Percentiles rank a stretch among this genome's conserved stretches.
Conservation (phyloP, 2,113 vertebrate species). For the Galbula dea region DNA sequence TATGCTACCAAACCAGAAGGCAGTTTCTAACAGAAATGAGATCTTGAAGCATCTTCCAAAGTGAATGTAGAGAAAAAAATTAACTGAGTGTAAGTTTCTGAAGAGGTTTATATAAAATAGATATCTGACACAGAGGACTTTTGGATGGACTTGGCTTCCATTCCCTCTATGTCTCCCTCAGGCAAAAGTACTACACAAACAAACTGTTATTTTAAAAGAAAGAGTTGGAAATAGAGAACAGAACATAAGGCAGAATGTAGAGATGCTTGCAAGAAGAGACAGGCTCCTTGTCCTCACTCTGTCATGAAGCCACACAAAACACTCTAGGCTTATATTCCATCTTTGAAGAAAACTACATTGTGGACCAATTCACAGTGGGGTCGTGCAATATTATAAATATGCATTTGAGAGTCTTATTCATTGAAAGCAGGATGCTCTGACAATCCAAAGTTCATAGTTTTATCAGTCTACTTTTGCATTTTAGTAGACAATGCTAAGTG, state of each 20-base stretch:
- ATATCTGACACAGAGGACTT: neutral
- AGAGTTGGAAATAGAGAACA: neutral
- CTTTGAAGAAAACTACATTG: neutral
- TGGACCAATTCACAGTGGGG: neutral
- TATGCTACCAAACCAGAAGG: neutral
- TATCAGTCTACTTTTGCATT: neutral
- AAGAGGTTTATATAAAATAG: neutral
- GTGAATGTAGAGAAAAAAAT: neutral
- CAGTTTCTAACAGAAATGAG: neutral
- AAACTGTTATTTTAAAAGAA: neutral
- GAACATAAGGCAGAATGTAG: neutral
- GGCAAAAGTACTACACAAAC: neutral
- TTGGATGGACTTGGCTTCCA: neutral
- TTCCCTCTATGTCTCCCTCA: neutral
- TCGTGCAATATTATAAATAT: neutral
- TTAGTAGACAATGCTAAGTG: neutral
- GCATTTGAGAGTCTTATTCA: neutral
- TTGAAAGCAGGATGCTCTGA: neutral
- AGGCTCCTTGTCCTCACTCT: neutral
- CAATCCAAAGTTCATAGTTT: neutral
- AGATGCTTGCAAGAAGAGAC: neutral
- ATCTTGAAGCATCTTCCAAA: neutral
- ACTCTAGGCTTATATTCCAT: neutral
- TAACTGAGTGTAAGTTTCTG: neutral
- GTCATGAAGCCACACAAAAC: neutral